Conservation (phyloP, 2,113 vertebrate species). For the Urocynchramus pylzowi region DNA sequence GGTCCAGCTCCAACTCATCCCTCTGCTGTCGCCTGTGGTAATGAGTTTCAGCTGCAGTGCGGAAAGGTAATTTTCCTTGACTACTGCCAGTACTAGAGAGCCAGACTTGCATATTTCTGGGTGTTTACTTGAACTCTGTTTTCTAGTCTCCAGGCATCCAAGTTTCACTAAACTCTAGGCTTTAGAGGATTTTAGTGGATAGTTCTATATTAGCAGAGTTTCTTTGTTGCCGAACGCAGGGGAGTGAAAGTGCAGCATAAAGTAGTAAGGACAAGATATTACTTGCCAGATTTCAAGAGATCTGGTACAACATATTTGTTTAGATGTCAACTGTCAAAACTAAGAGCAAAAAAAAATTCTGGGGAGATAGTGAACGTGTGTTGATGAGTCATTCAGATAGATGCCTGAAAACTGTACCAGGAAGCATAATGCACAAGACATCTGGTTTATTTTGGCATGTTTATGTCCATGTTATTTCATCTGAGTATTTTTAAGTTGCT, state of each 20-base stretch:
- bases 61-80: conserved; percentile 64
- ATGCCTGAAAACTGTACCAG: neutral
- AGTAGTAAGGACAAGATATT: neutral
- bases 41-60: conserved; percentile 55
- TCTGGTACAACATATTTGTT: neutral
- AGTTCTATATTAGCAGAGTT: neutral
- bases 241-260: neutral
- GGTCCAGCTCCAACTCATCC: conserved; percentile 23
- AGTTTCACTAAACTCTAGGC: neutral
- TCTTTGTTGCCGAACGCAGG: neutral
- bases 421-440: neutral
- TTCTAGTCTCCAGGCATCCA: conserved; percentile 37
- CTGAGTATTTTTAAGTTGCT: neutral
- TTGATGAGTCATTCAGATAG: neutral
- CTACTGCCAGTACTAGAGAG: conserved; percentile 34
- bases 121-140: conserved; percentile 55
- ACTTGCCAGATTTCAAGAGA: conserved; percentile 10
- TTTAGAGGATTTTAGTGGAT: neutral
- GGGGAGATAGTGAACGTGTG: neutral
- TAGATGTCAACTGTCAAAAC: conserved; percentile 17
- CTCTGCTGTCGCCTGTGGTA: neutral
- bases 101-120: conserved; percentile 50
- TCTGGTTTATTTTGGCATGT: conserved; percentile 25
- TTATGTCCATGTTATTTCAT: neutral
- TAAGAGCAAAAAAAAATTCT: neutral